These are phyloP conservation scores for Anthophora plumipes DNA, from an alignment of 2,888 invertebrate genomes.

Conservation along the genomic window DNA sequence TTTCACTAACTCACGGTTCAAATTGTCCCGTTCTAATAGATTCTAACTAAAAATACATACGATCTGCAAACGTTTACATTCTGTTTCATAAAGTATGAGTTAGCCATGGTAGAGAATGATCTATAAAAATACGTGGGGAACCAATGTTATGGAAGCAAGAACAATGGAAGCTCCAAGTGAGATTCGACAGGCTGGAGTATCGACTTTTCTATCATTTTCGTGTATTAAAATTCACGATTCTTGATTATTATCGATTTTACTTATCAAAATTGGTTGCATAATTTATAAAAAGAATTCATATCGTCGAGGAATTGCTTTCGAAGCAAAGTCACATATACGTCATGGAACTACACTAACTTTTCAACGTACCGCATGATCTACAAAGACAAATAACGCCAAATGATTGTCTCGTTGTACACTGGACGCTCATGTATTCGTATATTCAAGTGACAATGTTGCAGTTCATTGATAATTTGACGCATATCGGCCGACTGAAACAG, in stretches of 20 bases:
- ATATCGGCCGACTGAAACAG: not conserved
- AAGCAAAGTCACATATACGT: not conserved
- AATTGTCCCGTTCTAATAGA: not conserved
- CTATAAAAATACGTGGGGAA: not conserved
- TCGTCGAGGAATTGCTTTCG: not conserved
- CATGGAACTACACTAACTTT: not conserved
- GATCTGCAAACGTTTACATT: not conserved
- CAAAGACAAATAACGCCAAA: not conserved
- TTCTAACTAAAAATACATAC: conserved; percentile 16
- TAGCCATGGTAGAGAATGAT: not conserved
- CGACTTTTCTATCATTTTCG: not conserved
- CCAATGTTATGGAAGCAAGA: not conserved
- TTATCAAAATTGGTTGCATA: no score
- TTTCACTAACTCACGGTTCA: conserved; percentile 15
- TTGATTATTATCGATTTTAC: no score
- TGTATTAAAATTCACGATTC: no score
- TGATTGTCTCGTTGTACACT: not conserved
- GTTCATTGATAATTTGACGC: conserved; percentile 25
- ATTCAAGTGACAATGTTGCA: not conserved
- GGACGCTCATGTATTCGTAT: not conserved
- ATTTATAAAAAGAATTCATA: no score
- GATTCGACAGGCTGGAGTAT: not conserved
- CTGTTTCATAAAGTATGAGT: not conserved
- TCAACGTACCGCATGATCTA: not conserved
- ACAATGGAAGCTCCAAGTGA: not conserved